Evolutionary conservation across 2,797 vertebrate species (phyloP), one percentile per base, ranked within the genome.

Genomic region (Sylvilagus floridanus): DNA sequence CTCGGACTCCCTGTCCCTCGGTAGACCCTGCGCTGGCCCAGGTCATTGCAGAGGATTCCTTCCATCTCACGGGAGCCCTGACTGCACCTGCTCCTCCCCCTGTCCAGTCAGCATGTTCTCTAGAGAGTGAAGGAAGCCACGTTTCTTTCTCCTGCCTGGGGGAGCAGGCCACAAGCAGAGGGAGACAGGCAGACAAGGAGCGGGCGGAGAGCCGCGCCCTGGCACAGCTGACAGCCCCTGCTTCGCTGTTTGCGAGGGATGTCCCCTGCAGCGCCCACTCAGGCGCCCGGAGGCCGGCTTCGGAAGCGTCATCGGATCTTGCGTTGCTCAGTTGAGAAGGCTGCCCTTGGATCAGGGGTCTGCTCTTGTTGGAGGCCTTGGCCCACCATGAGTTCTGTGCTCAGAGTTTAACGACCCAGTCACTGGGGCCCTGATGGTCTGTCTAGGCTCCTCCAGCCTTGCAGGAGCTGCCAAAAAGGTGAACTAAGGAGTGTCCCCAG

Each of bases 401-500:
- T 73, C 81, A 83, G 78, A 66, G 32, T 50, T 21, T 63, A 82
- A 60, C 16, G 35, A 42, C 60, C 66, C 71, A 93, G 66, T 42
- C 42, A 3, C 2, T 16, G 71, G 21, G 72, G 92, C 91, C 91
- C 84, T 72, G 68, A 24, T 35, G 63, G 50, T 17, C 57, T 11
- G 35, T 32, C 65, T 47, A 76, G 95, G 71, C 87, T 72, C 35
- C 69, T 72, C 62, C 50, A 68, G 3, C 79, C 88, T 71, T 50
- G 47, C 60, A 89, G 93, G 92, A 66, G 76, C 71, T 84, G 16
- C 73, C 62, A 7, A 7, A 21, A 60, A 83, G 90, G 77, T 79
- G 81, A 93, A 37, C 30, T 93, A 92, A 77, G 76, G 78, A 68
- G 22, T 83, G 24, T 71, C 62, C 93, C 76, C 63, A 54, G 62